Conservation (phyloP, 2,113 vertebrate genomes). For the Xenotilapia longispinis region DNA sequence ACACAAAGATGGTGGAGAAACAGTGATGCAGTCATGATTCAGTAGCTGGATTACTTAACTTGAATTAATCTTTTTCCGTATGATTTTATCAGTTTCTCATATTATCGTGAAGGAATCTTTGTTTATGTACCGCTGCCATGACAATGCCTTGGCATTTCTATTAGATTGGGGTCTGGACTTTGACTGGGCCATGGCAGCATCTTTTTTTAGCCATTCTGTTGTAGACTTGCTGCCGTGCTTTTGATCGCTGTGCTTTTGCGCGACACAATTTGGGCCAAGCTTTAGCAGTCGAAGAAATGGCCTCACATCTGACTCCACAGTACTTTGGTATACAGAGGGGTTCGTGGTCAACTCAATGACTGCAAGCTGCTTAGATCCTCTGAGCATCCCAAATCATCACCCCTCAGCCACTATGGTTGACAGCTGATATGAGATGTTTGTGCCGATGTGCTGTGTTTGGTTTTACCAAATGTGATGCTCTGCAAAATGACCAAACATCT, state of each 20-base stretch:
- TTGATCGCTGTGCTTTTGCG: not conserved
- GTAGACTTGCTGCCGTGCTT: not conserved
- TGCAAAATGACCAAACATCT: rapidly evolving
- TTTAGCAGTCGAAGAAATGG: not conserved
- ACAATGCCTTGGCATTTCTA: not conserved
- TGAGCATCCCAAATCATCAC: not conserved
- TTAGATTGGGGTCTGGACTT: not conserved
- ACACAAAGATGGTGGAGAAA: not conserved
- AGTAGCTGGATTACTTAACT: not conserved
- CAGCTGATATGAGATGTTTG: not conserved
- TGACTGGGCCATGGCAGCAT: not conserved
- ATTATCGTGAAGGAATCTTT: too few species aligned
- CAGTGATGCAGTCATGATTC: not conserved
- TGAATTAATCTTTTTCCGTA: not conserved
- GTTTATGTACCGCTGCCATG: not conserved
- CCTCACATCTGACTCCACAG: not conserved
- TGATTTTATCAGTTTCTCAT: not conserved
- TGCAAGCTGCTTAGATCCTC: not conserved
- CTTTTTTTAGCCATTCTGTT: too few species aligned
- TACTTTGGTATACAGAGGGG: not conserved
- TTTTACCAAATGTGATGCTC: not conserved
- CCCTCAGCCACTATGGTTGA: not conserved
- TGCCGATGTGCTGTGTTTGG: not conserved
- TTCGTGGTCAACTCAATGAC: not conserved
- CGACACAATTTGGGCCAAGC: not conserved